Conservation (phyloP, 2,113 vertebrate genomes). For the Hippocampus abdominalis region DNA sequence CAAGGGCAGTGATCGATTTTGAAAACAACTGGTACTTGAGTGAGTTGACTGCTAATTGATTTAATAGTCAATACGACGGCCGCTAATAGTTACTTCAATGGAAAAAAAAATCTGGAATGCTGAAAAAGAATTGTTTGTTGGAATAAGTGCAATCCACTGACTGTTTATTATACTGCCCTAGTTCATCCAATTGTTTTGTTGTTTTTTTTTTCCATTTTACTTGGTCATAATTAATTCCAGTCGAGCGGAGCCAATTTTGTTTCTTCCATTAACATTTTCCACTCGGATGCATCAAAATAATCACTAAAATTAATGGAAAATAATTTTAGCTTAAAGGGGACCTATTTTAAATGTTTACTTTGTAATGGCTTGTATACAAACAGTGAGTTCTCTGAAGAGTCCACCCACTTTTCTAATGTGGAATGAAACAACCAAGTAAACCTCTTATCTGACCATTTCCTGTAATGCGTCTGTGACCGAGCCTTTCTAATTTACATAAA, state of each 20-base stretch:
- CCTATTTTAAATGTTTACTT: background rate
- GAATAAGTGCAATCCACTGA: background rate
- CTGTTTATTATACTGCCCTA: background rate
- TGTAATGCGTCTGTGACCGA: background rate
- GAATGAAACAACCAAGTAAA: background rate
- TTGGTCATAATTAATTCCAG: background rate
- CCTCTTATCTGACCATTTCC: background rate
- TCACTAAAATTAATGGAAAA: background rate
- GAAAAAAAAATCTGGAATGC: background rate
- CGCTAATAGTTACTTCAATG: background rate
- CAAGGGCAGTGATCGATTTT: background rate
- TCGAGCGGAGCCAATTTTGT: background rate
- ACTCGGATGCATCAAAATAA: background rate
- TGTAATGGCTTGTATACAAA: background rate
- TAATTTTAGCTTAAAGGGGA: background rate
- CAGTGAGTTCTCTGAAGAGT: background rate
- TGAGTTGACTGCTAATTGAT: background rate
- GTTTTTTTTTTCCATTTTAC: background rate
- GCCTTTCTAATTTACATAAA: background rate
- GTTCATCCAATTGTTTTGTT: background rate
- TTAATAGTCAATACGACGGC: background rate
- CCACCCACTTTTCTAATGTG: background rate
- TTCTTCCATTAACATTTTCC: background rate
- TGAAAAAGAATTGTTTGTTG: background rate
- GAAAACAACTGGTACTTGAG: background rate